These are phyloP conservation scores for Acanthaster planci DNA, from an alignment of 35 echinoderm and acorn worm species.

Conservation along the genomic window DNA sequence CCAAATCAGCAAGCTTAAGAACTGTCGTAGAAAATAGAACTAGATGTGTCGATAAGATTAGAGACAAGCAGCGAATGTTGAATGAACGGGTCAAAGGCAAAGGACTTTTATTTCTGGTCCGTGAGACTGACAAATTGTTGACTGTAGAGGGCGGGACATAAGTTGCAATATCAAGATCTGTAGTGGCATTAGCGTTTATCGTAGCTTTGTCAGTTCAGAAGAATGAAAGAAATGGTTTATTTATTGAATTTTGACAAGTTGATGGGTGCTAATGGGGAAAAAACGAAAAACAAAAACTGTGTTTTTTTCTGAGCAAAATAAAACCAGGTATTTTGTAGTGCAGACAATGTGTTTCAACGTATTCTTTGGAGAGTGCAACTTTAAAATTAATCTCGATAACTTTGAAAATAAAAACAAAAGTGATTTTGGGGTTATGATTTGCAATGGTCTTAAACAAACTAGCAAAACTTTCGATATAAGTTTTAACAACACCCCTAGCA, in stretches of 20 bases:
- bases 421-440: too few species aligned
- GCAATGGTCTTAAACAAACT: too few species aligned
- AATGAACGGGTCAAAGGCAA: not conserved
- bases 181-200: not conserved
- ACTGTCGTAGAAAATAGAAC: not conserved
- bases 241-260: conserved; percentile 20
- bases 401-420: too few species aligned
- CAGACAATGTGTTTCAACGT: not conserved
- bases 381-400: too few species aligned
- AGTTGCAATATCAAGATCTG: conserved; percentile 25
- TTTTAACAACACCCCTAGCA: too few species aligned
- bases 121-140: not conserved
- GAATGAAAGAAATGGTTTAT: conserved; percentile 16
- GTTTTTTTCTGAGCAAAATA: not conserved
- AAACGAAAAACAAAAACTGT: not conserved
- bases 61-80: not conserved
- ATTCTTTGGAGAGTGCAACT: too few species aligned
- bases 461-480: too few species aligned
- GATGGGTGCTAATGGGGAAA: not conserved
- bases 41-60: conserved; percentile 11
- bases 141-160: conserved; percentile 23
- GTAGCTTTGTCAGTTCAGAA: conserved; percentile 7
- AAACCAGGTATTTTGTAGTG: conserved; percentile 26
- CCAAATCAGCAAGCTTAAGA: too few species aligned
- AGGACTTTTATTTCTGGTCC: conserved; percentile 3